Conservation (phyloP, 2,113 vertebrate genomes). For the Rhea americana region DNA sequence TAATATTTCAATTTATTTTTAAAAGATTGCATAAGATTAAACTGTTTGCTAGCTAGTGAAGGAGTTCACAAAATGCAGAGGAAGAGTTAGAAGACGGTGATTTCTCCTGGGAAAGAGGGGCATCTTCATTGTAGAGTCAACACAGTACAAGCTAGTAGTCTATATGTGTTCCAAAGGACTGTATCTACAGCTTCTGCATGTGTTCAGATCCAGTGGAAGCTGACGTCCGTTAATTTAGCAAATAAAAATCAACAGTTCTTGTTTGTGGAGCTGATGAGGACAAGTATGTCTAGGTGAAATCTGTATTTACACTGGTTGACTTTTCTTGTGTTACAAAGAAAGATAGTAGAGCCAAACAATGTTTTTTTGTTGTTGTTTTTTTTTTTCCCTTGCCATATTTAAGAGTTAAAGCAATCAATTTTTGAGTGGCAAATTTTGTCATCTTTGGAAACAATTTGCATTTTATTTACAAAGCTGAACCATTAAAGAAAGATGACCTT, state of each 20-base stretch:
- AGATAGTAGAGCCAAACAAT: background rate
- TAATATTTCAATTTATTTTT: background rate
- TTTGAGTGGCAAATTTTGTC: background rate
- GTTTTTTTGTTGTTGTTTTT: too few relatives aligned
- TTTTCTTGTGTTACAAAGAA: background rate
- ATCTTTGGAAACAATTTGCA: background rate
- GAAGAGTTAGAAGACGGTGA: background rate
- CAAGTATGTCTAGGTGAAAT: background rate
- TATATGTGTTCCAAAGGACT: background rate
- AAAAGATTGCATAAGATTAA: background rate
- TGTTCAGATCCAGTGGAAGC: background rate
- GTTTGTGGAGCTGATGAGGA: background rate
- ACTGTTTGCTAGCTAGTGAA: background rate
- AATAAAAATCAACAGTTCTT: background rate
- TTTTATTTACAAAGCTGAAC: background rate
- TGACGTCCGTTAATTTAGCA: background rate
- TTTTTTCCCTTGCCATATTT: background rate
- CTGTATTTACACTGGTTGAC: background rate
- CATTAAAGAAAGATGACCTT: background rate
- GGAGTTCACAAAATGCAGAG: background rate
- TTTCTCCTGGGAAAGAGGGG: background rate
- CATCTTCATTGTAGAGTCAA: background rate
- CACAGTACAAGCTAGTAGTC: background rate
- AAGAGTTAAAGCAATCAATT: background rate
- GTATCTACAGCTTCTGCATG: background rate